Evolutionary conservation across 1,140 invertebrate species (phyloP), one percentile per base, ranked within the genome.

Genomic region (Drosophila guanche): DNA sequence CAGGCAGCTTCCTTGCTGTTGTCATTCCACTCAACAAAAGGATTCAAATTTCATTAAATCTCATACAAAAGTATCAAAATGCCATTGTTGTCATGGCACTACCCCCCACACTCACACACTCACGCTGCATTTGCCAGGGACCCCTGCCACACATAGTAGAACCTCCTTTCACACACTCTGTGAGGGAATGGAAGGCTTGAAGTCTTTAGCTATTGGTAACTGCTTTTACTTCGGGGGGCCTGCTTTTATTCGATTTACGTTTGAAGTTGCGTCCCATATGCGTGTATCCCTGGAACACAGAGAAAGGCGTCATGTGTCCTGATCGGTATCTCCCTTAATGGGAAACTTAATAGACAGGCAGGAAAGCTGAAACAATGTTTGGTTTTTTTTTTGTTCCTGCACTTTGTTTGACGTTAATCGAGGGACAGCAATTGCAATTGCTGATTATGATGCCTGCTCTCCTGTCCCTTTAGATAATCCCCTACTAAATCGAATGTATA

Each of bases 31-130:
- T 85, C 80, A 86, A 85, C 80, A 85, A 85, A 85, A 85, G 81
- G 80, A 85, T 85, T 85, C 81, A 85, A 85, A 85, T 85, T 85
- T 88, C 83, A 88, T 88, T 88, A 88, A 88, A 88, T 88, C 83
- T 88, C 83, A 83, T 88, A 88, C 83, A 88, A 88, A 88, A 88
- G 83, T 88, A 88, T 88, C 83, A 88, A 88, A 88, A 88, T 88
- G 83, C 78, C 78, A 88, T 88, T 88, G 83, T 88, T 88, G 83
- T 86, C 78, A 77, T 76, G 81, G 52, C 56, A 56, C 66, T 41
- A 54, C 54, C 33, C 58, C 42, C 52, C 53, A 51, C 57, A 53
- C 47, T 59, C 22, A 40, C 40, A 56, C 54, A 52, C 29, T 3
- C 52, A 65, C 48, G 40, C 40, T 75, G 71, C 67, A 71, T 37